phyloP scores from a whole-genome alignment of 2,888 invertebrate genomes.

The Ceraclea dissimilis region DNA sequence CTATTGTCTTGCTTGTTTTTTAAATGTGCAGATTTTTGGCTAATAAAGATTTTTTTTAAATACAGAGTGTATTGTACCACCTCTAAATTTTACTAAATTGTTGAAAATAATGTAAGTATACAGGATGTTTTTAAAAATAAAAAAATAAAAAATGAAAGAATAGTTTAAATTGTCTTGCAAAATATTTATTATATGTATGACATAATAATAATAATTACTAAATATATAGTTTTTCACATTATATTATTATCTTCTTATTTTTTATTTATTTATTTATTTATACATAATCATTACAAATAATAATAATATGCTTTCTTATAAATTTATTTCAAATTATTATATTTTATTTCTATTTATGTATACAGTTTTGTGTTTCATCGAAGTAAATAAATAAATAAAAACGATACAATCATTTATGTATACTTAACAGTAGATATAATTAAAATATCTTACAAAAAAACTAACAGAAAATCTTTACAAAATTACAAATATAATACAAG shows the following conservation, averaged over 20 bases:
- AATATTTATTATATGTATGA: background rate
- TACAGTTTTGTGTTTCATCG: background rate
- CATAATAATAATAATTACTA: background rate
- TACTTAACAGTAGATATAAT: too few species aligned
- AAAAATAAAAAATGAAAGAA: too few species aligned
- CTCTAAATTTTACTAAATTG: too few species aligned
- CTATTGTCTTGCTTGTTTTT: too few species aligned
- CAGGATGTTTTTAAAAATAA: too few species aligned
- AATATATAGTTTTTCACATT: background rate
- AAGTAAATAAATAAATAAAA: background rate
- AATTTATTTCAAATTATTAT: background rate
- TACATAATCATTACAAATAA: background rate
- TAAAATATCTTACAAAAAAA: background rate
- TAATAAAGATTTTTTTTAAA: too few species aligned
- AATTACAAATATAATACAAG: too few species aligned
- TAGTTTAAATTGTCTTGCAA: background rate
- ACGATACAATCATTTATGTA: background rate
- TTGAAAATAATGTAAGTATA: too few species aligned
- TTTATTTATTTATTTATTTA: conserved; percentile 7
- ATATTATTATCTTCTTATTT: too few species aligned
- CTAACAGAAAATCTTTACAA: too few species aligned
- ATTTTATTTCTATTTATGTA: background rate
- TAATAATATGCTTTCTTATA: background rate
- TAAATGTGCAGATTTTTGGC: too few species aligned
- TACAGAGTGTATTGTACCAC: too few species aligned